Conservation (phyloP, 2,797 vertebrate genomes). For the Takifugu rubripes region DNA sequence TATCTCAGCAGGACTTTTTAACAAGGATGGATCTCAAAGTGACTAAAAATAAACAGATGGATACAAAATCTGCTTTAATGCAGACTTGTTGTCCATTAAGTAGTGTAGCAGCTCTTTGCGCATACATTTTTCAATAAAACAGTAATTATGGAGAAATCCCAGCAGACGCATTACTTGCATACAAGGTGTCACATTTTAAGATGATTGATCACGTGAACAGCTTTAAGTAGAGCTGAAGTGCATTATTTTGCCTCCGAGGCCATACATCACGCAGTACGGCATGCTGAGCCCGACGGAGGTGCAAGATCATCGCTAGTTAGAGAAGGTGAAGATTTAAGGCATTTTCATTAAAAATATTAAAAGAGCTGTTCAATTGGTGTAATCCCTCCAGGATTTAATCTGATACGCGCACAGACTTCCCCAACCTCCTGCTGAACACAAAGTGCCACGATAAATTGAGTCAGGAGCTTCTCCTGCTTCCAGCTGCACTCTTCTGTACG, state of each 20-base stretch:
- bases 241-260: conserved; percentile 28
- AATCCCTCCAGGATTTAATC: no score
- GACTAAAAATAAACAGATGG: conserved; percentile 20
- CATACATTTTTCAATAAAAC: conserved; percentile 69
- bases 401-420: conserved; percentile 22
- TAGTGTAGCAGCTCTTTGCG: conserved; percentile 51
- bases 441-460: conserved; percentile 51
- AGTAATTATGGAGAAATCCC: conserved; percentile 66
- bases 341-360: no score
- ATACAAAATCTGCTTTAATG: conserved; percentile 19
- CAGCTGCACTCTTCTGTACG: conserved; percentile 26
- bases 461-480: conserved; percentile 34
- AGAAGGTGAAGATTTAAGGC: no score
- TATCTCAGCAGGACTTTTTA: no score
- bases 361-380: no score
- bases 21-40: no score
- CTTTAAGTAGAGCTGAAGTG: conserved; percentile 52
- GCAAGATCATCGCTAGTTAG: no score
- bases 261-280: conserved; percentile 16
- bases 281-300: no score
- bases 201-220: conserved; percentile 63
- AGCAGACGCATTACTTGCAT: conserved; percentile 51
- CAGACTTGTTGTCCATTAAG: conserved; percentile 31
- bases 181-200: conserved; percentile 38
- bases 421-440: conserved; percentile 34